phyloP scores from a whole-genome alignment of 2,888 invertebrate species.

The Drosophila buzzatii region DNA sequence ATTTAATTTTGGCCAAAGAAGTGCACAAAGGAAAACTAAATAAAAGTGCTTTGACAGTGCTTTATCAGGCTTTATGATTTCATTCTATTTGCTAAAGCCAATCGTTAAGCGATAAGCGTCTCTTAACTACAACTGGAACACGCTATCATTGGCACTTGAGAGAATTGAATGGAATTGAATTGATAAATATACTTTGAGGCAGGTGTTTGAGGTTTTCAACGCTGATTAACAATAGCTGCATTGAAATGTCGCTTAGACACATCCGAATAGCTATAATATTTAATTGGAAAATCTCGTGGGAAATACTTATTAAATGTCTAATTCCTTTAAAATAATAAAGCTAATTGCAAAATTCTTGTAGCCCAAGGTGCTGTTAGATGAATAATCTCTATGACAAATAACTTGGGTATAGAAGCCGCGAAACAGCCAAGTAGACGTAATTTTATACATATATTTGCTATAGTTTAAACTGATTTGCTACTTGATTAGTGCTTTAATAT shows the following conservation, averaged over 20 bases:
- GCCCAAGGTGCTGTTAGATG: conserved; percentile 5
- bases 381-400: conserved; percentile 28
- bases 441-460: no score
- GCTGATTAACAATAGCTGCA: conserved; percentile 8
- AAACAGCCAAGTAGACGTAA: no score
- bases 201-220: conserved; percentile 19
- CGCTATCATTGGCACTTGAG: conserved; percentile 30
- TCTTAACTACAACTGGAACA: conserved; percentile 25
- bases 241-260: conserved; percentile 31
- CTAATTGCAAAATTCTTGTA: conserved; percentile 2
- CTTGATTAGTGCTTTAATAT: background rate
- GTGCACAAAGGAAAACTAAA: background rate
- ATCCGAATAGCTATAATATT: background rate
- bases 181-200: conserved; percentile 14
- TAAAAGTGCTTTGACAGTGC: background rate
- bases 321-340: conserved; percentile 11
- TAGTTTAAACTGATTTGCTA: background rate
- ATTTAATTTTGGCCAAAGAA: background rate
- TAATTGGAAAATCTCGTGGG: conserved; percentile 17
- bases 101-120: conserved; percentile 35
- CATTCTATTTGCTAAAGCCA: conserved; percentile 27
- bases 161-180: conserved; percentile 6
- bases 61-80: conserved; percentile 33
- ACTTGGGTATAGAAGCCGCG: background rate
- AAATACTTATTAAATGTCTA: conserved; percentile 16